These are phyloP conservation scores for Tetheella fluctuosa DNA, from an alignment of 2,888 invertebrate species.

Conservation along the genomic window DNA sequence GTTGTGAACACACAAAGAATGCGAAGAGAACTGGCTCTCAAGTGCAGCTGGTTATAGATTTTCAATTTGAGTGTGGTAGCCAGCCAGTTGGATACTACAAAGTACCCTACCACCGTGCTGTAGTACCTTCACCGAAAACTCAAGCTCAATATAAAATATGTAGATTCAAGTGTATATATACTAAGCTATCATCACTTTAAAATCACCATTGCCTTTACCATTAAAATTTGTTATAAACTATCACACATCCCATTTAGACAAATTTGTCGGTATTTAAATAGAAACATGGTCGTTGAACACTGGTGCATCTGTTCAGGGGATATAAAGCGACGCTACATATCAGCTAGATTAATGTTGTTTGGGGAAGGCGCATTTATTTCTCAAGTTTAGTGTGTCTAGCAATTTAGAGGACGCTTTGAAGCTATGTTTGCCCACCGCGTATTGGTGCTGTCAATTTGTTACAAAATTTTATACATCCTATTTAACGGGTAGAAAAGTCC, in stretches of 20 bases:
- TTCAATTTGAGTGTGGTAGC: no score
- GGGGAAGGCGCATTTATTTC: conserved; percentile 29
- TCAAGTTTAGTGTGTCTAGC: conserved; percentile 15
- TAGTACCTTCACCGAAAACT: no score
- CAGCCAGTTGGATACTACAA: no score
- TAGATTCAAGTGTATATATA: no score
- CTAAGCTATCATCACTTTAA: neutral
- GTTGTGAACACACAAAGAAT: no score
- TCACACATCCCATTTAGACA: conserved; percentile 24
- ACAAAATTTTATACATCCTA: neutral
- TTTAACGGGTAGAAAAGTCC: no score
- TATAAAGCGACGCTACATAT: conserved; percentile 14
- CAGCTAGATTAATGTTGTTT: conserved; percentile 31
- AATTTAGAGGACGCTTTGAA: conserved; percentile 19
- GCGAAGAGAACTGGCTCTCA: no score
- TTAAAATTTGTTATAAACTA: neutral
- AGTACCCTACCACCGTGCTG: no score
- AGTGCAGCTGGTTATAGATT: no score
- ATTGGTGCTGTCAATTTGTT: neutral
- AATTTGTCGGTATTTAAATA: conserved; percentile 25
- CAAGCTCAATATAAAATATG: no score
- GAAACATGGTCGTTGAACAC: conserved; percentile 27
- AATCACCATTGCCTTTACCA: no score
- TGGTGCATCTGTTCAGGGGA: conserved; percentile 26
- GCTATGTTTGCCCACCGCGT: neutral